Conservation (phyloP, 2,888 invertebrate species). For the Ophonus ardosiacus region DNA sequence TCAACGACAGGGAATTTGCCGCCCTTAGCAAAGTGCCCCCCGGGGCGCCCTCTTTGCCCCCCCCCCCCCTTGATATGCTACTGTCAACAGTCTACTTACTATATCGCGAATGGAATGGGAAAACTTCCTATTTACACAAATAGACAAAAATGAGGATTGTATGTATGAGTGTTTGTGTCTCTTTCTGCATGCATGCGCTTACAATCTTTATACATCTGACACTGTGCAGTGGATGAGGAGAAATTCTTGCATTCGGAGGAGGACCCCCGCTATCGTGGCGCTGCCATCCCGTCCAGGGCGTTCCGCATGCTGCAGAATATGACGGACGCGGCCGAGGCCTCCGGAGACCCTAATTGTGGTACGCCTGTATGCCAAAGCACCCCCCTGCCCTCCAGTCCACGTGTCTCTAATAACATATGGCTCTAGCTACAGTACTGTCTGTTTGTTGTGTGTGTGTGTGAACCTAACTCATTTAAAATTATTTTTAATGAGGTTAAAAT, state of each 20-base stretch:
- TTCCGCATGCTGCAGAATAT: constrained; percentile 83
- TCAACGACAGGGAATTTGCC: no score
- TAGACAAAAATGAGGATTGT: no score
- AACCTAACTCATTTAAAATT: background rate
- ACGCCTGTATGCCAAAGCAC: constrained; percentile 62
- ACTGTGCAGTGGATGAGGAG: constrained; percentile 77
- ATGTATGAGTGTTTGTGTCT: no score
- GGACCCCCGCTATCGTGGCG: constrained; percentile 81
- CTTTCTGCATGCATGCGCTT: constrained; percentile 25
- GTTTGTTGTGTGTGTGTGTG: constrained; percentile 15
- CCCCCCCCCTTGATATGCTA: no score
- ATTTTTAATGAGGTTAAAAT: background rate
- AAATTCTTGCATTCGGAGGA: constrained; percentile 78
- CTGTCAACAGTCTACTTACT: no score
- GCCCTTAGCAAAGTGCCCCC: no score
- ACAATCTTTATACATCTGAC: constrained; percentile 1
- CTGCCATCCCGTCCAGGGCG: constrained; percentile 83
- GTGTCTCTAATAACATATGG: background rate
- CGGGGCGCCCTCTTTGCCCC: no score
- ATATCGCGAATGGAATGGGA: no score
- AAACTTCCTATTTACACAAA: no score
- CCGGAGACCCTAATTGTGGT: constrained; percentile 71
- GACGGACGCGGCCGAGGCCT: constrained; percentile 77
- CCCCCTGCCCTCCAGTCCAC: background rate
- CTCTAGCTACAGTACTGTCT: background rate